A percentile compares a stretch with the other conserved stretches of the same genome.
Evolutionary conservation across 2,888 invertebrate species (phyloP).

Genomic region (Chesias legatella): DNA sequence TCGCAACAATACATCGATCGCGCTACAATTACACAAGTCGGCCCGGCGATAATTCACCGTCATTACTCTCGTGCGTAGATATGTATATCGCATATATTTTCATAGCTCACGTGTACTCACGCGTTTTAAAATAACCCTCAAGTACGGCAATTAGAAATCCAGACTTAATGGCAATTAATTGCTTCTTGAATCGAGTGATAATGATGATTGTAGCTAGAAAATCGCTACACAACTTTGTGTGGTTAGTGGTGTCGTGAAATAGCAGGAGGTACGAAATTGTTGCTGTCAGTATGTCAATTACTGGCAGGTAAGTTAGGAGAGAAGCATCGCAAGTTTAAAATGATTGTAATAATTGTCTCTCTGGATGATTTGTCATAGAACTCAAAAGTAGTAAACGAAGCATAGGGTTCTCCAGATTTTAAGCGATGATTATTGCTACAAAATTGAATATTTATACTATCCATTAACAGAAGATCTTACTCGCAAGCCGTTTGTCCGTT

Average conservation of each 20-base stretch:
- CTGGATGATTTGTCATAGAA: too few species aligned
- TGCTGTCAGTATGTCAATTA: conserved; percentile 8
- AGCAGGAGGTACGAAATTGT: conserved; percentile 16
- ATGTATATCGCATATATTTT: conserved; percentile 43
- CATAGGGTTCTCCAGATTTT: too few species aligned
- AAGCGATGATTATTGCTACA: too few species aligned
- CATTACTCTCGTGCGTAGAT: conserved; percentile 50
- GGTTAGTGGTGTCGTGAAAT: neutral
- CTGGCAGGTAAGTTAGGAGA: too few species aligned
- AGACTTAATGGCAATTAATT: conserved; percentile 37
- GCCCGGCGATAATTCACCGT: conserved; percentile 57
- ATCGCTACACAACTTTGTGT: conserved; percentile 18
- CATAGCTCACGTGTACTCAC: conserved; percentile 32
- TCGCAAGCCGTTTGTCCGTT: too few species aligned
- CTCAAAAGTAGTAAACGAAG: too few species aligned
- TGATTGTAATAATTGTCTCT: too few species aligned
- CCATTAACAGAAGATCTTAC: too few species aligned
- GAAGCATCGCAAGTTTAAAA: too few species aligned
- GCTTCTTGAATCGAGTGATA: conserved; percentile 18
- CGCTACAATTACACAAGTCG: conserved; percentile 56
- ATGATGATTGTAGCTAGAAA: conserved; percentile 28
- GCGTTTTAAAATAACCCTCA: conserved; percentile 30
- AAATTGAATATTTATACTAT: too few species aligned
- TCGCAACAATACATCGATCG: conserved; percentile 50
- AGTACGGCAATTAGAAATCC: conserved; percentile 32